Conservation (phyloP, 1,140 invertebrate genomes). For the Lasaia peninsularis region DNA sequence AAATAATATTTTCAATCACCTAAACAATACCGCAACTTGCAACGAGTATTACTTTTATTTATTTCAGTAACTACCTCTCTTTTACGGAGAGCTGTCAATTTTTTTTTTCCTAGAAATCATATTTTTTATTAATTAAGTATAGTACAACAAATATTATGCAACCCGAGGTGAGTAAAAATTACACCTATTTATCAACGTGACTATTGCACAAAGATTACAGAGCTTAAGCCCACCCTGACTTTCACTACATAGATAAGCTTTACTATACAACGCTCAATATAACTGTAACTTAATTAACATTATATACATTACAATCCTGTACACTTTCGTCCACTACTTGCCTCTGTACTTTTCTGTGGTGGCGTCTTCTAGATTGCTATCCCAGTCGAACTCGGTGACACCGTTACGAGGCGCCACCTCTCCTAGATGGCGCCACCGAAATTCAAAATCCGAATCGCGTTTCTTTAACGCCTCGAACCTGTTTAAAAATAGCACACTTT, state of each 20-base stretch:
- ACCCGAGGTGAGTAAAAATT: no score
- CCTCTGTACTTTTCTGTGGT: slow-evolving; percentile 68
- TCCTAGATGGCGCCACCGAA: slow-evolving; percentile 87
- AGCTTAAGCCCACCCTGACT: not conserved
- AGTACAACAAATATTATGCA: no score
- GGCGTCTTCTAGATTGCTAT: slow-evolving; percentile 87
- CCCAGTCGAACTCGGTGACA: slow-evolving; percentile 91
- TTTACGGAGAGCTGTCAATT: no score
- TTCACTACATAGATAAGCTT: not conserved
- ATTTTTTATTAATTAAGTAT: no score
- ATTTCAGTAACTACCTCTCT: no score
- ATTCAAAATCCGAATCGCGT: slow-evolving; percentile 87
- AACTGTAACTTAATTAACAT: not conserved
- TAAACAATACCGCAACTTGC: no score
- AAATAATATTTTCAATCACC: no score
- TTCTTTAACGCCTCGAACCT: slow-evolving; percentile 89
- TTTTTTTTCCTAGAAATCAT: no score
- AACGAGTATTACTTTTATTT: no score
- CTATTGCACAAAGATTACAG: not conserved
- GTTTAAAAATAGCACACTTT: slow-evolving; percentile 14
- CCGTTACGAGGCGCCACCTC: slow-evolving; percentile 84
- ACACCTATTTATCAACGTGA: no score
- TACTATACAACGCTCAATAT: no score
- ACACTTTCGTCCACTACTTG: slow-evolving; percentile 39
- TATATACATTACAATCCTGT: slow-evolving; percentile 4